These are phyloP conservation scores for Vultur gryphus DNA, from an alignment of 2,797 vertebrate species.

Conservation along the genomic window DNA sequence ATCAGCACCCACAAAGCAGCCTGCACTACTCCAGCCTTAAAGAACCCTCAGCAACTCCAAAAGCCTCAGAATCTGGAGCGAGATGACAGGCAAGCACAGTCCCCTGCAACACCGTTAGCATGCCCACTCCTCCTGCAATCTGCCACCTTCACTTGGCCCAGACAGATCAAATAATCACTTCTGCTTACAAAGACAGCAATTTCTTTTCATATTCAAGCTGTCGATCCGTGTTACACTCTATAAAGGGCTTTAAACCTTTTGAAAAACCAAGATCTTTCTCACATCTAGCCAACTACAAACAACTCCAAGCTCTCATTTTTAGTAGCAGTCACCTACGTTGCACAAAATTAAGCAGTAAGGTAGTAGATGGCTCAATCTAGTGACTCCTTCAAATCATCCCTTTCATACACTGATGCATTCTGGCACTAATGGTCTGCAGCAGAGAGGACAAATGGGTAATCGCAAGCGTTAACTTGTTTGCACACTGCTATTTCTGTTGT, in stretches of 20 bases:
- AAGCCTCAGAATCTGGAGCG: not conserved
- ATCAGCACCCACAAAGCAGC: not conserved
- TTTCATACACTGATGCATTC: not conserved
- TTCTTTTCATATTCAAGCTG: not conserved
- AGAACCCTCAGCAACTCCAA: not conserved
- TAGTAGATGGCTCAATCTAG: not conserved
- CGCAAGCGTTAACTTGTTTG: not conserved
- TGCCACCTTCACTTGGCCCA: not conserved
- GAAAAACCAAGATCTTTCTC: not conserved
- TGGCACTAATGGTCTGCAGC: not conserved
- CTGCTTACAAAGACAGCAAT: not conserved
- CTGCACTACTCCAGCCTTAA: not conserved
- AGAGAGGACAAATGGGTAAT: not conserved
- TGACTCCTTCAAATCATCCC: not conserved
- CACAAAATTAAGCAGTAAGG: not conserved
- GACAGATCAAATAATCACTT: not conserved
- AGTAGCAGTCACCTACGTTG: not conserved
- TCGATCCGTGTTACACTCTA: not conserved
- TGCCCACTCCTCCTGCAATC: not conserved
- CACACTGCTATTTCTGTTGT: not conserved
- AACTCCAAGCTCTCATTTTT: not conserved
- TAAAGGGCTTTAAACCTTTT: not conserved
- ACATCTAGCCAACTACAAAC: not conserved
- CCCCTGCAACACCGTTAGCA: rapidly evolving
- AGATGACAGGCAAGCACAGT: not conserved